Conservation (phyloP, 2,888 invertebrate genomes). For the Noctuana brunneofusca region DNA sequence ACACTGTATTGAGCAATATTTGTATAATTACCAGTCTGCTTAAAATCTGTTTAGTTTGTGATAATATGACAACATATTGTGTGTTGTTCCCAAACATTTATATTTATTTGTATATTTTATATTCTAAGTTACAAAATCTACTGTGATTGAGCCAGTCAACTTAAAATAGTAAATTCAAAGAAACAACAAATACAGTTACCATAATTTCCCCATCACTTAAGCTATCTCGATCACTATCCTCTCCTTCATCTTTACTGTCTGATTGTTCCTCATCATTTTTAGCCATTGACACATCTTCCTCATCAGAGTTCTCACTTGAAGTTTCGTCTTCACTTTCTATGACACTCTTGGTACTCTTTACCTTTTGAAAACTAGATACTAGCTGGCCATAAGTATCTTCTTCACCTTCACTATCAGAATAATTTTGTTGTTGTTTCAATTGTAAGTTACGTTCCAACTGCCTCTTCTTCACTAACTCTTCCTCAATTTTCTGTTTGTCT, state of each 20-base stretch:
- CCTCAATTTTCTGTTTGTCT: constrained; percentile 74
- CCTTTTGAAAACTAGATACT: constrained; percentile 74
- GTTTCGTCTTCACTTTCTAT: constrained; percentile 58
- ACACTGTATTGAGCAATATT: no score
- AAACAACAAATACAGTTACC: constrained; percentile 11
- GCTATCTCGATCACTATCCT: constrained; percentile 17
- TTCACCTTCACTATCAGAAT: constrained; percentile 79
- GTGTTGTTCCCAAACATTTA: no score
- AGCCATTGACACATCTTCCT: constrained; percentile 24
- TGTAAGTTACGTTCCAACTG: constrained; percentile 62
- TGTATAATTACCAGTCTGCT: no score
- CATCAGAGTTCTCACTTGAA: constrained; percentile 41
- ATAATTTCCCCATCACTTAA: constrained; percentile 20
- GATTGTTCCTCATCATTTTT: neutral
- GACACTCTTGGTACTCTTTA: constrained; percentile 44
- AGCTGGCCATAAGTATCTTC: constrained; percentile 78
- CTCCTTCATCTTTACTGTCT: constrained; percentile 11
- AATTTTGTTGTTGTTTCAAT: constrained; percentile 61
- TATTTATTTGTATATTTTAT: no score
- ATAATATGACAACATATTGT: no score
- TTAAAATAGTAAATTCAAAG: neutral
- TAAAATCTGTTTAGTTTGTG: no score
- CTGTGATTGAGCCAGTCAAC: neutral
- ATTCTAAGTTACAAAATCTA: no score
- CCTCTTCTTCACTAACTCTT: constrained; percentile 70